A percentile compares a stretch with the other conserved stretches of the same genome.
These are phyloP conservation scores for Siniperca knerii DNA, from an alignment of 2,113 vertebrate species.

Conservation along the genomic window DNA sequence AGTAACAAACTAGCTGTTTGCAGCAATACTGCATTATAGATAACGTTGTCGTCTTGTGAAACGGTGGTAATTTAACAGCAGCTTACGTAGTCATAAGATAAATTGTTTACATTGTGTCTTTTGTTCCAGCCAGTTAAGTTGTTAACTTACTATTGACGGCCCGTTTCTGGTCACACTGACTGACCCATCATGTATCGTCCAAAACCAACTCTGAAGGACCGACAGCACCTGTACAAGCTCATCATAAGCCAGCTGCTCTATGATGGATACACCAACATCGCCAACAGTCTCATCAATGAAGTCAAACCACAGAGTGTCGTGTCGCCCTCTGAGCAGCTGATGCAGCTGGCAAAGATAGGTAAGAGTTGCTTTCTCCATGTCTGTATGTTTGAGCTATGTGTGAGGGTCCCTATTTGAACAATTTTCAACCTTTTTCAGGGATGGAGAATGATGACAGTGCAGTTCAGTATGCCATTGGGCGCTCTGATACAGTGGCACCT, in stretches of 20 bases:
- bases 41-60: neutral
- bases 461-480: conserved; percentile 97
- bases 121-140: conserved; percentile 17
- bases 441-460: conserved; percentile 98
- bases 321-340: conserved; percentile 96
- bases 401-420: neutral
- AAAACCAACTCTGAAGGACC: conserved; percentile 96
- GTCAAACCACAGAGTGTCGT: conserved; percentile 94
- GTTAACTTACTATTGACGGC: neutral
- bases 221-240: conserved; percentile 96
- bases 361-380: conserved; percentile 31
- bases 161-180: neutral
- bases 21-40: fast-evolving
- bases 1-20: too few relatives aligned
- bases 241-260: conserved; percentile 98
- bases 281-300: conserved; percentile 95
- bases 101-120: conserved; percentile 10
- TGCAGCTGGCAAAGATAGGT: conserved; percentile 98
- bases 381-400: neutral
- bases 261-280: conserved; percentile 97
- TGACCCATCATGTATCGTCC: conserved; percentile 90
- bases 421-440: conserved; percentile 79
- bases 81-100: neutral
- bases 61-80: fast-evolving
- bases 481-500: conserved; percentile 95